These are phyloP conservation scores for Pampus argenteus DNA, from an alignment of 2,797 vertebrate genomes.

Conservation along the genomic window DNA sequence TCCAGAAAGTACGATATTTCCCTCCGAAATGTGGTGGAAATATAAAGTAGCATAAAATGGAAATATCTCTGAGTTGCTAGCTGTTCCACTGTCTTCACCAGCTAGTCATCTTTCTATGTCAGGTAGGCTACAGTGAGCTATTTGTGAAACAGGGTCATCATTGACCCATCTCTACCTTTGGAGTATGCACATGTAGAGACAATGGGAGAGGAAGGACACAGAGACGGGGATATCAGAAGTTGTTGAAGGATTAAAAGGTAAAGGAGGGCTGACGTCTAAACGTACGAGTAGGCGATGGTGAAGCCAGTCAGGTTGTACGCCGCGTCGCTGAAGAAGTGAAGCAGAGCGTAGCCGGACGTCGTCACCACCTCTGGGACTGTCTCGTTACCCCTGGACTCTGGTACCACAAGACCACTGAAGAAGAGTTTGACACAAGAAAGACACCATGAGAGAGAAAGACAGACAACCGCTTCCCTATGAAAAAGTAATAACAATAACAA, in stretches of 20 bases:
- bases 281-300: constrained; percentile 90
- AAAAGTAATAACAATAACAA: constrained; percentile 8
- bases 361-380: constrained; percentile 92
- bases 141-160: no score
- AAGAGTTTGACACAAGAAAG: not conserved
- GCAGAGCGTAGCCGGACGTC: constrained; percentile 90
- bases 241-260: not conserved
- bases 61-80: no score
- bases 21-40: no score
- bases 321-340: constrained; percentile 97
- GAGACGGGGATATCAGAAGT: not conserved
- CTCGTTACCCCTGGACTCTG: constrained; percentile 89
- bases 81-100: no score
- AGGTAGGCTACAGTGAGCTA: no score
- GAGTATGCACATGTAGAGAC: no score
- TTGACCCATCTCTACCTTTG: no score
- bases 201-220: not conserved
- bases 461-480: not conserved
- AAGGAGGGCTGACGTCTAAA: not conserved
- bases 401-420: constrained; percentile 91
- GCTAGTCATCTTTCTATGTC: no score
- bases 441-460: not conserved
- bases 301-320: constrained; percentile 98
- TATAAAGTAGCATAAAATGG: no score
- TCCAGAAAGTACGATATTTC: no score